phyloP scores from a whole-genome alignment of 1,140 invertebrate genomes.

The Aricia agestis region DNA sequence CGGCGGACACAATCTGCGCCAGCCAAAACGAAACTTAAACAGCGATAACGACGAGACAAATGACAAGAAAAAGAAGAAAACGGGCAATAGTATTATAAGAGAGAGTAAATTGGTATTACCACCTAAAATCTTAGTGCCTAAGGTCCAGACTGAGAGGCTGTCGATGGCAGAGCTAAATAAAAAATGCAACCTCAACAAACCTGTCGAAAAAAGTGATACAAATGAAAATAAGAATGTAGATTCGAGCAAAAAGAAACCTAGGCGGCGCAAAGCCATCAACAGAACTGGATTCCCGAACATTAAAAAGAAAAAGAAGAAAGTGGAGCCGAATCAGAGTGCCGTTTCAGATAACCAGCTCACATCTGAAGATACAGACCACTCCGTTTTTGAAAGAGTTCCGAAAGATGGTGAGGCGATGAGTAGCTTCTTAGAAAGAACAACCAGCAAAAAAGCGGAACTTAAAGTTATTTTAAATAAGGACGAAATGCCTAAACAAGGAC shows the following conservation, averaged over 20 bases:
- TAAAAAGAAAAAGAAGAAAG: constrained; percentile 89
- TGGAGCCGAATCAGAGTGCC: constrained; percentile 47
- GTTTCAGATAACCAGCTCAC: constrained; percentile 58
- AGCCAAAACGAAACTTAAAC: constrained; percentile 65
- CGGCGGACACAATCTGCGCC: constrained; percentile 68
- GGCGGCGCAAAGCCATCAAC: constrained; percentile 87
- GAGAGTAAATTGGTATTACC: constrained; percentile 70
- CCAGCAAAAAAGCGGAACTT: constrained; percentile 61
- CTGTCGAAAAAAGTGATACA: constrained; percentile 36
- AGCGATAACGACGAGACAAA: constrained; percentile 58
- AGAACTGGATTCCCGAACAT: constrained; percentile 90
- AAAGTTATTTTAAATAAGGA: constrained; percentile 72
- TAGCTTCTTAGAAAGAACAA: constrained; percentile 78
- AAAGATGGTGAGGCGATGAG: constrained; percentile 80
- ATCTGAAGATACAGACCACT: constrained; percentile 63
- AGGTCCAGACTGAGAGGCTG: constrained; percentile 58
- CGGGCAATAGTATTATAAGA: constrained; percentile 55
- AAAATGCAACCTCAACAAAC: constrained; percentile 39
- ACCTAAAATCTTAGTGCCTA: constrained; percentile 56
- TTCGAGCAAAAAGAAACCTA: constrained; percentile 79
- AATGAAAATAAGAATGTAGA: constrained; percentile 50
- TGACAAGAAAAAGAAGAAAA: constrained; percentile 73
- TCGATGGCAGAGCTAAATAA: constrained; percentile 41
- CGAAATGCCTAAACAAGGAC: constrained; percentile 70
- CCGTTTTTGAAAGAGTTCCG: constrained; percentile 79